These are phyloP conservation scores for Drosophila borborema DNA, from an alignment of 2,888 invertebrate genomes.

Conservation along the genomic window DNA sequence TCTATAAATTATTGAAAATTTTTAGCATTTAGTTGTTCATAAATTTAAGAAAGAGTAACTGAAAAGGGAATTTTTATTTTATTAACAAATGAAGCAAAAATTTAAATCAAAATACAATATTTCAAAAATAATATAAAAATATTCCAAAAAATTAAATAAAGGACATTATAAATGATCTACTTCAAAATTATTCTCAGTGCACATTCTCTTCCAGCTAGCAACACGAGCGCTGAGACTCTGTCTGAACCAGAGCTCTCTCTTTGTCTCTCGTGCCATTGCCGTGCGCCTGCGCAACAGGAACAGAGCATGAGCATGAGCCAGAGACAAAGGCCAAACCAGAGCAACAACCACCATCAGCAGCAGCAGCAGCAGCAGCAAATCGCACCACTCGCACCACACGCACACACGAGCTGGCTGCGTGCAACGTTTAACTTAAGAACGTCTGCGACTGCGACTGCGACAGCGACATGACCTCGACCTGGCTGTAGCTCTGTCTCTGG, in stretches of 20 bases:
- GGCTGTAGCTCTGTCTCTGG: conserved; percentile 47
- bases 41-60: neutral
- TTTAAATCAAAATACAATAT: neutral
- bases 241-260: conserved; percentile 37
- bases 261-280: conserved; percentile 61
- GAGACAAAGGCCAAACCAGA: conserved; percentile 52
- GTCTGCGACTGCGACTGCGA: conserved; percentile 20
- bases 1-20: too few relatives aligned
- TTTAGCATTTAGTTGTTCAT: too few relatives aligned
- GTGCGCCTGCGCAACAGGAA: conserved; percentile 70
- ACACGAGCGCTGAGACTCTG: conserved; percentile 38
- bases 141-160: neutral
- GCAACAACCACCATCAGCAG: conserved; percentile 61
- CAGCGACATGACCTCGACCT: conserved; percentile 74
- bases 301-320: conserved; percentile 29
- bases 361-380: conserved; percentile 18
- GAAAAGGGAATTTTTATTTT: neutral
- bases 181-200: conserved; percentile 32
- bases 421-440: conserved; percentile 41
- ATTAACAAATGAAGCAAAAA: neutral
- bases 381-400: conserved; percentile 32
- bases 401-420: conserved; percentile 65
- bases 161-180: neutral
- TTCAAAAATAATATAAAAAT: neutral
- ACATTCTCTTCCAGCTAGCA: conserved; percentile 17